phyloP scores from a whole-genome alignment of 1,140 invertebrate species.

The Apis dorsata region DNA sequence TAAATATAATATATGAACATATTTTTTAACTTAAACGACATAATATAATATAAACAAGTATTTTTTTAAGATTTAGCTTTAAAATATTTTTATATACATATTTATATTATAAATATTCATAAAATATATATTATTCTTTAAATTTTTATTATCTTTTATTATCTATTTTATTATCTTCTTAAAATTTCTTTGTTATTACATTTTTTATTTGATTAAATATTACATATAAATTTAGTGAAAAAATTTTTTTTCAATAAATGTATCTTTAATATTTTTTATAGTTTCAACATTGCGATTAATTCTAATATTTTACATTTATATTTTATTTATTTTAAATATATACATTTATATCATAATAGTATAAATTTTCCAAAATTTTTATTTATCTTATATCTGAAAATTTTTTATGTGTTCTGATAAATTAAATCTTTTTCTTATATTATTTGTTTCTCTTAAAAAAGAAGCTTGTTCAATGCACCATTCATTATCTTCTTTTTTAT shows the following conservation, averaged over 20 bases:
- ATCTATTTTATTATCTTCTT: neutral
- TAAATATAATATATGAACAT: neutral
- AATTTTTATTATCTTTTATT: neutral
- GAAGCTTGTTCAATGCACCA: neutral
- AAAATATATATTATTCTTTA: conserved; percentile 1
- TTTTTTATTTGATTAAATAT: neutral
- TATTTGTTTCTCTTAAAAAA: neutral
- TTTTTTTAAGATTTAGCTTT: neutral
- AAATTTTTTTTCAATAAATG: neutral
- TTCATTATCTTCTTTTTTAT: conserved; percentile 15
- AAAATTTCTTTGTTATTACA: neutral
- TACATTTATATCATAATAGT: neutral
- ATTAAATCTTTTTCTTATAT: neutral
- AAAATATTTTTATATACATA: conserved; percentile 36
- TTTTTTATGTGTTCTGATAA: neutral
- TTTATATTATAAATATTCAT: conserved; percentile 18
- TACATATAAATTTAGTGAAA: neutral
- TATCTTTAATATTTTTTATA: neutral
- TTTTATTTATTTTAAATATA: neutral
- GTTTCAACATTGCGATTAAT: neutral
- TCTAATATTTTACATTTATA: neutral
- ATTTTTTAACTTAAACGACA: neutral
- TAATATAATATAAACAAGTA: conserved; percentile 27
- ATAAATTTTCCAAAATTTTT: neutral
- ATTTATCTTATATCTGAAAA: neutral